A percentile compares a stretch with the other conserved stretches of the same genome.
Evolutionary conservation across 1,140 invertebrate genomes (phyloP).

Genomic region (Ganaspis sp.): DNA sequence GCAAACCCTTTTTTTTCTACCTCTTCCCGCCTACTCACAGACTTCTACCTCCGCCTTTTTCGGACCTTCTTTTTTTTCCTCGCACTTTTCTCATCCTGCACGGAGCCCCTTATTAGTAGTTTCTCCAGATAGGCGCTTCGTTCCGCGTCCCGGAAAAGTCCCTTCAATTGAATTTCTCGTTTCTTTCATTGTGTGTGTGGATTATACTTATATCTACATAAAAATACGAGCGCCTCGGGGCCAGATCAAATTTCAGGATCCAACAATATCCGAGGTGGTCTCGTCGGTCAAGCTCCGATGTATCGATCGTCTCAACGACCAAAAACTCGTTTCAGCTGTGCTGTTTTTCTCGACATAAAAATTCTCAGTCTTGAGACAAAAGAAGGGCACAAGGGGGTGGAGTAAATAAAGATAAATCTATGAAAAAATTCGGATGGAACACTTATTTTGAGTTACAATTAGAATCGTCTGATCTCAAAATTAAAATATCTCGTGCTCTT

Average conservation of each 20-base stretch:
- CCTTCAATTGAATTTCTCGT: no score
- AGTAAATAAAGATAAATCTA: conserved; percentile 37
- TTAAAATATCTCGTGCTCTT: no score
- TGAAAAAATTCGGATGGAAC: no score
- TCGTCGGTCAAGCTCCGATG: conserved; percentile 26
- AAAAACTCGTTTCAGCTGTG: conserved; percentile 26
- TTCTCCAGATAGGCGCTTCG: not conserved
- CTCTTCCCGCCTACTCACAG: conserved; percentile 41
- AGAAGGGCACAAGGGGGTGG: conserved; percentile 37
- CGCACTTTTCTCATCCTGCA: conserved; percentile 11
- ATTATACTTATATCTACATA: not conserved
- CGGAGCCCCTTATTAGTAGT: not conserved
- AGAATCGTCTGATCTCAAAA: no score
- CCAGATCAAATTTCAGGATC: conserved; percentile 23
- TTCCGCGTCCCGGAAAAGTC: not conserved
- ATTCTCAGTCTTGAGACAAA: conserved; percentile 36
- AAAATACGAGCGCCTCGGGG: conserved; percentile 12
- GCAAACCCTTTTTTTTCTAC: conserved; percentile 60
- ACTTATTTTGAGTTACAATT: no score
- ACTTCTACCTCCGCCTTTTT: conserved; percentile 28
- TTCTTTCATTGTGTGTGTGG: not conserved
- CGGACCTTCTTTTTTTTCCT: conserved; percentile 10
- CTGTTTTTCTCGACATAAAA: conserved; percentile 30
- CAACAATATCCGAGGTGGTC: conserved; percentile 24
- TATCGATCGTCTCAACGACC: conserved; percentile 18